Evolutionary conservation across 2,888 invertebrate species (phyloP).

Genomic region (Trissolcus japonicus): DNA sequence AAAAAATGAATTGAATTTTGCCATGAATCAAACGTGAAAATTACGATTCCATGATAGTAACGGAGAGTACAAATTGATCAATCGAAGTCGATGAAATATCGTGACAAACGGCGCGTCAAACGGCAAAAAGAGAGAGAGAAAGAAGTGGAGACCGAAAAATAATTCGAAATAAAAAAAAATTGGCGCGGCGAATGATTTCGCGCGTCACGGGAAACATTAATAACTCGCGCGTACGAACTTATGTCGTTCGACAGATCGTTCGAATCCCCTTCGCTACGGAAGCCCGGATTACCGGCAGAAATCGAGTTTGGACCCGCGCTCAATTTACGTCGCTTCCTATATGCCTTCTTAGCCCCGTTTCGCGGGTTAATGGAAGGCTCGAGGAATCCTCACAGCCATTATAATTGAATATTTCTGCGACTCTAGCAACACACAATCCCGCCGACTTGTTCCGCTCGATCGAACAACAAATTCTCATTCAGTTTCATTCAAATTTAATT

Average conservation of each 20-base stretch:
- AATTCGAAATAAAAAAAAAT: too few relatives aligned
- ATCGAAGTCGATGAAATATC: slow-evolving; percentile 20
- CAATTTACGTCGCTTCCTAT: slow-evolving; percentile 75
- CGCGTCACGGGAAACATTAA: slow-evolving; percentile 66
- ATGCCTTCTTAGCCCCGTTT: slow-evolving; percentile 72
- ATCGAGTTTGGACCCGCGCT: slow-evolving; percentile 73
- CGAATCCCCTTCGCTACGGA: slow-evolving; percentile 69
- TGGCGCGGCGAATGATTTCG: slow-evolving; percentile 65
- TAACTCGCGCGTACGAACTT: slow-evolving; percentile 58
- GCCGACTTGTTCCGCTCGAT: slow-evolving; percentile 2
- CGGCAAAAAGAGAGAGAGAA: not conserved
- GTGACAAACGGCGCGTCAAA: slow-evolving; percentile 22
- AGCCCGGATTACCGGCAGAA: slow-evolving; percentile 73
- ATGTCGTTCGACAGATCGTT: slow-evolving; percentile 51
- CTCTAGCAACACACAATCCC: slow-evolving; percentile 12
- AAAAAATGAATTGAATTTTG: too few relatives aligned
- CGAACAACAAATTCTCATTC: slow-evolving; percentile 1
- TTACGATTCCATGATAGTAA: too few relatives aligned
- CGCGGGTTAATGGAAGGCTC: slow-evolving; percentile 62
- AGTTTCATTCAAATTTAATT: not conserved
- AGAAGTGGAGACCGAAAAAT: slow-evolving; percentile 25
- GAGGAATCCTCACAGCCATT: slow-evolving; percentile 44
- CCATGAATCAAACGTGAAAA: too few relatives aligned
- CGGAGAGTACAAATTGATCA: too few relatives aligned
- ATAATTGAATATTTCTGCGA: slow-evolving; percentile 52